Evolutionary conservation across 2,888 invertebrate species (phyloP), one percentile per base, ranked within the genome.

Genomic region (Lasioglossum morio): DNA sequence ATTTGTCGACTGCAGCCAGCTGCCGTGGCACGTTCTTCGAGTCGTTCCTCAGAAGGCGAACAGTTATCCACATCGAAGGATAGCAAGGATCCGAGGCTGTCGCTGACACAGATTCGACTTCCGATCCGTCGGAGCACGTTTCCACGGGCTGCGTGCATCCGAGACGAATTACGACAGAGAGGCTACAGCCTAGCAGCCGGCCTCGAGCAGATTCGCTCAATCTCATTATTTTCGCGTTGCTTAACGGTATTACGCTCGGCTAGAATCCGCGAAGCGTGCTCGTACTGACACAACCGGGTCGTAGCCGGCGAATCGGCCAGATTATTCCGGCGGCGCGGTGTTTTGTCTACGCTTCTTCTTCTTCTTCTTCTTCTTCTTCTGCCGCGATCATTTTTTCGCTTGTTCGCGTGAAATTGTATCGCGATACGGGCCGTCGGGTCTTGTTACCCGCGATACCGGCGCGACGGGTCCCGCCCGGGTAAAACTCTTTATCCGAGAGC

Each of bases 281-380:
- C 77, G 72, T 80, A 69, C 75, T 81, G 90, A 90, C 89, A 77
- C 81, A 89, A 89, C 85, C 88, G 85, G 89, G 90, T 90, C 90
- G 89, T 69, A 43, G 43, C 69, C 53, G 70, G 57, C 57, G 70
- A 53, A 53, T 53, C 53, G n/a, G 23, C n/a, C 3, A 10, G 53
- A 53, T 53, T n/a, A 53, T 53, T 53, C 53, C 23, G 53, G 23
- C 53, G 10, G 46, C 46, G 5, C 53, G 53, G 23, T n/a, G 53
- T 53, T 53, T 53, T n/a, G n/a, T 53, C 23, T 53, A 53, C n/a
- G 53, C 53, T 53, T 53, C 10, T n/a, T n/a, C 53, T 2, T 53
- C 53, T 23, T 53, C 53, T 48, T 48, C 48, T 5, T 48, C 48
- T 16, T 19, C 46, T 7, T 23, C 48, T 53, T n/a, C 53, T 2